Evolutionary conservation across 2,888 invertebrate species (phyloP), one percentile per base, ranked within the genome.

Genomic region (Drosophila conformis): DNA sequence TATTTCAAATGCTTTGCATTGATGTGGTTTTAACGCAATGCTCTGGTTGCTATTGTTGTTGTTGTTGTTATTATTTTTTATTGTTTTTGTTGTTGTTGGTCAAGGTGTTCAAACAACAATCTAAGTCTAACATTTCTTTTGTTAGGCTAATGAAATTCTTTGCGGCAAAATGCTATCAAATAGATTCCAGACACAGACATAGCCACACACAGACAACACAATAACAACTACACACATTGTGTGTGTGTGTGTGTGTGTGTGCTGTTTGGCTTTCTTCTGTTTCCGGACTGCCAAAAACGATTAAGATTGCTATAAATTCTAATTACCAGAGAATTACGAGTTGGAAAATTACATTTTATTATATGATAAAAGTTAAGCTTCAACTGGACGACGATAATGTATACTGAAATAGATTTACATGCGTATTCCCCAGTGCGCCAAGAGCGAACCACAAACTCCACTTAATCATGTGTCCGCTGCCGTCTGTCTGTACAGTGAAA

Each of bases 311-410:
- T 76, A 87, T 87, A 90, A 90, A 86, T 87, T 87, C 87, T 87
- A 87, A 90, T 87, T 87, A 87, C 90, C 82, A 83, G 82, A 89
- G 87, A 90, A 90, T 87, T 87, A 87, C 87, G 87, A 87, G 87
- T 90, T 90, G 89, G 80, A 87, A 90, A 87, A 87, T 87, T 83
- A 90, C 87, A 90, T 87, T 87, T 87, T 87, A 87, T 87, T 90
- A 90, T 87, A 90, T 87, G 87, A 90, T 87, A 87, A 87, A 90
- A 90, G 90, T 87, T 90, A 90, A 87, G 87, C 87, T 87, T 83
- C 87, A 87, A 87, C 89, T 87, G 87, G 89, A 89, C 87, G 87
- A 80, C 83, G 89, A 87, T 87, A 87, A 87, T 87, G 89, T 87
- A 83, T 75, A 84, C 82, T 76, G 85, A 87, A 87, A 87, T 89